Evolutionary conservation across 1,140 invertebrate species (phyloP).

Genomic region (Latrodectus geometricus): DNA sequence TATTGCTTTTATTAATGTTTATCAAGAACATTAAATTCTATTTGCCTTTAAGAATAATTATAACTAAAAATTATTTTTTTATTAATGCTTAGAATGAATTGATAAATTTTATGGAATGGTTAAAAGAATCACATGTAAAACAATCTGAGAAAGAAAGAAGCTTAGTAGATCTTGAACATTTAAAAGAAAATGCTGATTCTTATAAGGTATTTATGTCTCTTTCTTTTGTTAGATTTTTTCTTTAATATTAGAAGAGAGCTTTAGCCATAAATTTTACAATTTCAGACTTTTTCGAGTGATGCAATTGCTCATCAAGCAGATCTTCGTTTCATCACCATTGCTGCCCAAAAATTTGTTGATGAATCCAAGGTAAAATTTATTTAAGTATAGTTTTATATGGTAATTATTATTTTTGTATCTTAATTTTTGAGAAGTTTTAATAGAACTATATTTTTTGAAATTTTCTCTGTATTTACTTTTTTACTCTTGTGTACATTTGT

Average conservation of each 20-base stretch:
- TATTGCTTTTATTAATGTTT: no score
- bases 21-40: no score
- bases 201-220: conserved; percentile 71
- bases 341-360: conserved; percentile 93
- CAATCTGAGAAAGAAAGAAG: conserved; percentile 89
- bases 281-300: conserved; percentile 86
- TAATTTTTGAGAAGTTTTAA: background rate
- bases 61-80: no score
- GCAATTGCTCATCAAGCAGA: conserved; percentile 95
- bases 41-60: no score
- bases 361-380: conserved; percentile 81
- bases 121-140: conserved; percentile 81
- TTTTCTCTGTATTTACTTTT: no score
- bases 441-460: no score
- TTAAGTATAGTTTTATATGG: background rate
- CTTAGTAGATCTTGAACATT: conserved; percentile 80
- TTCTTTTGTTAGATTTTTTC: conserved; percentile 7
- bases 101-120: conserved; percentile 85
- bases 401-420: background rate
- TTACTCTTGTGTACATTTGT: no score
- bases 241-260: background rate
- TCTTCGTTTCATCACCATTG: conserved; percentile 92
- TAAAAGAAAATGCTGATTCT: conserved; percentile 79
- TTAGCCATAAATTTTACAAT: background rate
- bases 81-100: conserved; percentile 75